Percentiles rank a stretch among this genome's conserved stretches.
These are phyloP conservation scores for Tanytarsus gracilentus DNA, from an alignment of 2,888 invertebrate genomes.

Conservation along the genomic window DNA sequence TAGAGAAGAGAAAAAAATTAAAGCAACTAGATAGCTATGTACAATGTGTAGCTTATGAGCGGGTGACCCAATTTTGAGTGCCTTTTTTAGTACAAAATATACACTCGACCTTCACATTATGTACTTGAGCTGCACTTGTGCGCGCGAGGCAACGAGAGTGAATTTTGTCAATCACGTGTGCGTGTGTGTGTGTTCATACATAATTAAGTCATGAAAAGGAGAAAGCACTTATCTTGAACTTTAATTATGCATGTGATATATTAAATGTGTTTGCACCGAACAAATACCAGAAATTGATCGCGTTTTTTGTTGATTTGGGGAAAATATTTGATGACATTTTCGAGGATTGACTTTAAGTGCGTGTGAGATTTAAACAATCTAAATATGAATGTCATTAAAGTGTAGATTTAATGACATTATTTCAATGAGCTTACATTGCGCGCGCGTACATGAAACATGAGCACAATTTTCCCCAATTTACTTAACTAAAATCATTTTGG, in stretches of 20 bases:
- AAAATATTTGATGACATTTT: too few species aligned
- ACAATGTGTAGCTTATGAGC: neutral
- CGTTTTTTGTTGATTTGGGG: too few species aligned
- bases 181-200: neutral
- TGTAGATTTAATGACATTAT: neutral
- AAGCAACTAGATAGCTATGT: too few species aligned
- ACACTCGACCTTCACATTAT: conserved; percentile 5
- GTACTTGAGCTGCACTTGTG: neutral
- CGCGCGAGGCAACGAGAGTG: too few species aligned
- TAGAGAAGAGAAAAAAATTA: too few species aligned
- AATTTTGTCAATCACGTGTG: neutral
- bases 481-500: neutral
- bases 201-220: neutral
- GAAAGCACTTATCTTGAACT: conserved; percentile 3
- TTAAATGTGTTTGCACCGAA: neutral
- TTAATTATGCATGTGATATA: conserved; percentile 1
- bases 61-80: neutral
- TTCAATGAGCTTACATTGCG: neutral
- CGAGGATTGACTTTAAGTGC: too few species aligned
- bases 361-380: too few species aligned
- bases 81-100: neutral
- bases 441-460: neutral
- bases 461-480: conserved; percentile 1
- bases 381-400: neutral
- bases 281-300: too few species aligned